A percentile compares a stretch with the other conserved stretches of the same genome.
Conservation (phyloP, 1,140 invertebrate genomes). For the Pemphigus obesinymphae region DNA sequence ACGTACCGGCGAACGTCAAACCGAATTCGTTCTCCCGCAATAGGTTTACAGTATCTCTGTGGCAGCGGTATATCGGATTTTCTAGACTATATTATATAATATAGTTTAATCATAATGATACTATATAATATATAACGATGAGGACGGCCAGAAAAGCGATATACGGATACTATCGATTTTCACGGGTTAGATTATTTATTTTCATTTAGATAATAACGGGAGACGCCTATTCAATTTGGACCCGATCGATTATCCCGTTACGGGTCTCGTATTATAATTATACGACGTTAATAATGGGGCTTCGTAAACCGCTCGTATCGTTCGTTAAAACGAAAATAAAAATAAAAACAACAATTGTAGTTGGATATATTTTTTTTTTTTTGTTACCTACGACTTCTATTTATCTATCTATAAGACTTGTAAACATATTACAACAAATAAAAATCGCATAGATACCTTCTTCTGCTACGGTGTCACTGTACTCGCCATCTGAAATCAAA, state of each 20-base stretch:
- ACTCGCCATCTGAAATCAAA: constrained; percentile 38
- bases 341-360: too few species aligned
- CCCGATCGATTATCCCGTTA: neutral
- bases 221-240: constrained; percentile 16
- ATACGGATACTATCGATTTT: neutral
- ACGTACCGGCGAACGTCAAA: neutral
- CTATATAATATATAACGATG: too few species aligned
- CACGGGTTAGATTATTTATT: neutral
- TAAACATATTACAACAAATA: too few species aligned
- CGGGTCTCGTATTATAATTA: neutral
- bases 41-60: neutral
- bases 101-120: too few species aligned
- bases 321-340: neutral
- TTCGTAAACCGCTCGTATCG: neutral
- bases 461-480: constrained; percentile 29
- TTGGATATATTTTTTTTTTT: too few species aligned
- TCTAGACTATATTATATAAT: neutral
- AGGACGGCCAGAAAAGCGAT: neutral
- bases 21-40: neutral
- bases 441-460: constrained; percentile 35
- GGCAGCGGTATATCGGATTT: neutral
- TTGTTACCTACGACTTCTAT: too few species aligned
- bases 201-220: neutral
- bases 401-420: too few species aligned
- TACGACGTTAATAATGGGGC: neutral